Percentiles rank a stretch among this genome's conserved stretches.
Evolutionary conservation across 1,140 invertebrate genomes (phyloP).

Genomic region (Aporrectodea caliginosa): DNA sequence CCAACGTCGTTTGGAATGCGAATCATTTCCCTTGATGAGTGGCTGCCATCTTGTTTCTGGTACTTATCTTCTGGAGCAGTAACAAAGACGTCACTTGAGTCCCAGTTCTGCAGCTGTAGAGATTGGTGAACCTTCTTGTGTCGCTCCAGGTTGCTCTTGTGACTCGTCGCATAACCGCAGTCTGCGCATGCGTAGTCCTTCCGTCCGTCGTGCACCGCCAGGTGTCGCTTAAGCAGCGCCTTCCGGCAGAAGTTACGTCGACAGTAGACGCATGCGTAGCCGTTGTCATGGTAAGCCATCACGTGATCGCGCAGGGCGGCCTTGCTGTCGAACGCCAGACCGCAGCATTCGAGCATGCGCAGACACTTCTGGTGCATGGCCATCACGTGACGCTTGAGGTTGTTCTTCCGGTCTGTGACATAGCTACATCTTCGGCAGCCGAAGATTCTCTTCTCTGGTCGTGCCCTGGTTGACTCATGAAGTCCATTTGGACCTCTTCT

Average conservation of each 20-base stretch:
- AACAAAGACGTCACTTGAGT: too few relatives aligned
- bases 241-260: slow-evolving; percentile 56
- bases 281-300: slow-evolving; percentile 52
- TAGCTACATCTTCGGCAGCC: slow-evolving; percentile 55
- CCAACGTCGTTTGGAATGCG: too few relatives aligned
- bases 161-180: slow-evolving; percentile 59
- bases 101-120: too few relatives aligned
- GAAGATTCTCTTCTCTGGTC: slow-evolving; percentile 42
- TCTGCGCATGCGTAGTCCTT: slow-evolving; percentile 56
- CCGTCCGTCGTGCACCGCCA: slow-evolving; percentile 56
- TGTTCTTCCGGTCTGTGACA: slow-evolving; percentile 56
- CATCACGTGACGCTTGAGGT: slow-evolving; percentile 56
- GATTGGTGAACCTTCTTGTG: slow-evolving; percentile 53
- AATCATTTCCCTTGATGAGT: too few relatives aligned
- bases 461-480: background rate
- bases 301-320: slow-evolving; percentile 54
- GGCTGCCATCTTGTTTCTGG: too few relatives aligned
- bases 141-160: slow-evolving; percentile 59
- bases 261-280: slow-evolving; percentile 56
- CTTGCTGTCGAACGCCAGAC: slow-evolving; percentile 48
- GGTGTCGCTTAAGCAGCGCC: slow-evolving; percentile 57
- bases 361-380: slow-evolving; percentile 56
- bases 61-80: too few relatives aligned
- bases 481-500: background rate
- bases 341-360: slow-evolving; percentile 55